Percentiles rank a stretch among this genome's conserved stretches.
Conservation (phyloP, 37 sponge, comb jelly and placozoan species). For the Bolinopsis microptera region DNA sequence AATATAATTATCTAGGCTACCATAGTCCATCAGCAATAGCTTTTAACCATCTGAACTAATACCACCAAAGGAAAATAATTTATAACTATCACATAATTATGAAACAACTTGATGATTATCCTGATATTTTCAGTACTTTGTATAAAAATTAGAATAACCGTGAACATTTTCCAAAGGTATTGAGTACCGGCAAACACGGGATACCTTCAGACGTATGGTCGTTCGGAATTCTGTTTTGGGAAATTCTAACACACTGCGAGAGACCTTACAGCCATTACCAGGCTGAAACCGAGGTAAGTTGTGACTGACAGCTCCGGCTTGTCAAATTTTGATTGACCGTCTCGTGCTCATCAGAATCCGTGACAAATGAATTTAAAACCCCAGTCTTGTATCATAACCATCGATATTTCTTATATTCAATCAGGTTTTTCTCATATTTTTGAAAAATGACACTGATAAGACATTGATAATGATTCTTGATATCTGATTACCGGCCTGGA, state of each 20-base stretch:
- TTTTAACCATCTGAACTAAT: too few species aligned
- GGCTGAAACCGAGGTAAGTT: background rate
- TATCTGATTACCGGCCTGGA: background rate
- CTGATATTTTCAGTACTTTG: too few species aligned
- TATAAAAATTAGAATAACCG: too few species aligned
- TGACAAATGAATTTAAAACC: background rate
- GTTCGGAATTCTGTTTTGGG: constrained; percentile 30
- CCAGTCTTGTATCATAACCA: background rate
- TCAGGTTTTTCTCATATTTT: background rate
- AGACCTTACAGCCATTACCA: background rate
- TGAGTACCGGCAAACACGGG: background rate
- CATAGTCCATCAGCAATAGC: too few species aligned
- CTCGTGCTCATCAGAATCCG: background rate
- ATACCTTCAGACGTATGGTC: constrained; percentile 33
- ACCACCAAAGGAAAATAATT: background rate
- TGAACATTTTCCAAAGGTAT: too few species aligned
- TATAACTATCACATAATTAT: background rate
- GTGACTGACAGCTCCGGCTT: background rate
- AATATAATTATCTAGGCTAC: too few species aligned
- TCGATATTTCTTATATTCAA: background rate
- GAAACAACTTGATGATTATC: too few species aligned
- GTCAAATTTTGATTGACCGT: background rate
- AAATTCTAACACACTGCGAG: constrained; percentile 26
- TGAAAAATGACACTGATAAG: background rate
- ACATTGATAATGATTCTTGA: background rate